Evolutionary conservation across 2,113 vertebrate species (phyloP).

Genomic region (Malurus cyaneus): DNA sequence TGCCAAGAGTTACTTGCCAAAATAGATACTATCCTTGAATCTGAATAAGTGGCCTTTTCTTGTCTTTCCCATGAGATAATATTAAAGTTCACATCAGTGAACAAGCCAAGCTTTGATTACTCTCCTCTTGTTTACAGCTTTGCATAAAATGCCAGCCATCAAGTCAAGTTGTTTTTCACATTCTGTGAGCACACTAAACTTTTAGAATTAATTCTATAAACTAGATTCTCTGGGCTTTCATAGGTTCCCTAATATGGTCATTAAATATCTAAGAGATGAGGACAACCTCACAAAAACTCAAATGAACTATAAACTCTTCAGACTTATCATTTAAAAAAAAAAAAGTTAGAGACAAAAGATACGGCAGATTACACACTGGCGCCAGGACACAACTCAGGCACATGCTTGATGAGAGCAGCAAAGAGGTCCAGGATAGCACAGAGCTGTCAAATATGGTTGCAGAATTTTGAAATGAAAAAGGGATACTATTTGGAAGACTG

Average conservation of each 20-base stretch:
- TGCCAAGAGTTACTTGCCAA: not conserved
- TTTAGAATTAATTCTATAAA: constrained; percentile 19
- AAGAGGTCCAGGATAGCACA: not conserved
- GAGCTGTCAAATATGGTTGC: not conserved
- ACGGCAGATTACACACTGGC: not conserved
- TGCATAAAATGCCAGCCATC: not conserved
- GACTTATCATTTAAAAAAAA: not conserved
- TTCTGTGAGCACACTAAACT: not conserved
- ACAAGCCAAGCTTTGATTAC: not conserved
- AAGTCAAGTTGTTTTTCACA: constrained; percentile 2
- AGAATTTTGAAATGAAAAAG: not conserved
- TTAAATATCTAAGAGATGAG: constrained; percentile 55
- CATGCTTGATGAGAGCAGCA: not conserved
- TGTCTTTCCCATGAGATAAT: not conserved
- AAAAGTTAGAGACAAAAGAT: not conserved
- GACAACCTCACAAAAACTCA: constrained; percentile 30
- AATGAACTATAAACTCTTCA: constrained; percentile 24
- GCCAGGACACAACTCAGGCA: not conserved
- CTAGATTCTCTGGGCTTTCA: not conserved
- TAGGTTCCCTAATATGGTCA: constrained; percentile 59
- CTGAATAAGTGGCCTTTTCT: not conserved
- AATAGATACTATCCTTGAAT: not conserved
- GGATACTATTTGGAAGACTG: not conserved
- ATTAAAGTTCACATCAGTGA: not conserved
- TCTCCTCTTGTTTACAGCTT: not conserved